Conservation (phyloP, 2,797 vertebrate genomes). For the Balearica regulorum region DNA sequence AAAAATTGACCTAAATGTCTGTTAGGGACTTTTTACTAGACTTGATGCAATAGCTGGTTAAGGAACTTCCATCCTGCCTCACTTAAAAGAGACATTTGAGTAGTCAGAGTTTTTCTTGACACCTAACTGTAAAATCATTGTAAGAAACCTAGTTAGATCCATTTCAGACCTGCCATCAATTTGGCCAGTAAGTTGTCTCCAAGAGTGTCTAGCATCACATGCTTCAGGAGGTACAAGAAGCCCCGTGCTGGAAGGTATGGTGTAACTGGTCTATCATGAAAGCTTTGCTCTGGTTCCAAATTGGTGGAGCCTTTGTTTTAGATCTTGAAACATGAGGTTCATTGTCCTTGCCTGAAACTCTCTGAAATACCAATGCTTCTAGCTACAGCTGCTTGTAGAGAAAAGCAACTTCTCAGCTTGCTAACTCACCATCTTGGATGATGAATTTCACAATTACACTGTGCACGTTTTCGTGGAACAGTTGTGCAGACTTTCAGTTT, state of each 20-base stretch:
- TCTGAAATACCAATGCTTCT: not conserved
- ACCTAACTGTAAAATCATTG: not conserved
- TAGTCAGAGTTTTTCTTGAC: not conserved
- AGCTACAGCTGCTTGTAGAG: not conserved
- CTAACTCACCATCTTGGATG: not conserved
- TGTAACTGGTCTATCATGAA: not conserved
- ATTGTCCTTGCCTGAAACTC: not conserved
- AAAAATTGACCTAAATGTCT: not conserved
- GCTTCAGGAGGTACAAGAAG: not conserved
- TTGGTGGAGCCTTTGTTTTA: not conserved
- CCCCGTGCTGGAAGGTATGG: not conserved
- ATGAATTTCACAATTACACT: not conserved
- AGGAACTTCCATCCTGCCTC: not conserved
- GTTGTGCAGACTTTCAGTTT: not conserved
- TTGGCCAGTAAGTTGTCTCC: not conserved
- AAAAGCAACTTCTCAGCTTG: not conserved
- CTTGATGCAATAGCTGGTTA: not conserved
- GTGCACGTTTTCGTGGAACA: not conserved
- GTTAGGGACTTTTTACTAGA: not conserved
- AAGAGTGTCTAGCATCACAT: not conserved
- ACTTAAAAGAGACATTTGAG: not conserved
- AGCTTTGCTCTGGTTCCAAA: not conserved
- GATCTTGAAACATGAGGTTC: not conserved
- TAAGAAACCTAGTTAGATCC: not conserved
- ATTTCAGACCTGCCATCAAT: not conserved